Evolutionary conservation across 1,140 invertebrate species (phyloP).

Genomic region (Listronotus oregonensis): DNA sequence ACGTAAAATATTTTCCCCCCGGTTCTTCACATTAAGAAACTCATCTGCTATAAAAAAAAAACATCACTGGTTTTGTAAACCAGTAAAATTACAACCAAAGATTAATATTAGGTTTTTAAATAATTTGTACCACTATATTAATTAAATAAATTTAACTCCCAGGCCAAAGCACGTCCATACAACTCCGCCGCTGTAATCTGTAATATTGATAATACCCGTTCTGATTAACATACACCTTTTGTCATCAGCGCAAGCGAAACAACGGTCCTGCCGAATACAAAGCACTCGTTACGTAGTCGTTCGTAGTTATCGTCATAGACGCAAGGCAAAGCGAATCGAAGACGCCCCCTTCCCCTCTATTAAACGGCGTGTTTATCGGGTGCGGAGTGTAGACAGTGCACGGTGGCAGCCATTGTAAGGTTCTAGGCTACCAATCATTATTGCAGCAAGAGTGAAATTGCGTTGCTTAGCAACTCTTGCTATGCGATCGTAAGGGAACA

Average conservation of each 20-base stretch:
- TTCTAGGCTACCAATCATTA: conserved; percentile 48
- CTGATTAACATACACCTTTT: conserved; percentile 8
- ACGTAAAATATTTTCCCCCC: too few species aligned
- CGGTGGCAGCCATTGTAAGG: conserved; percentile 47
- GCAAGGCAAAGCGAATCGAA: not conserved
- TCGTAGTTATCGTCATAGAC: conserved; percentile 2
- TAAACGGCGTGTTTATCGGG: conserved; percentile 45
- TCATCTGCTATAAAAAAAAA: too few species aligned
- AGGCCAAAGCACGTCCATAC: too few species aligned
- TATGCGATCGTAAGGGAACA: conserved; percentile 16
- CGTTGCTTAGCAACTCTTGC: conserved; percentile 45
- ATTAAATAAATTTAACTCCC: too few species aligned
- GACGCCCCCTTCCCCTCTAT: conserved; percentile 7
- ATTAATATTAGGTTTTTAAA: too few species aligned
- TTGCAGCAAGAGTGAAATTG: conserved; percentile 46
- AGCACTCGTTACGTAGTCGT: conserved; percentile 12
- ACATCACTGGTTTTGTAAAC: too few species aligned
- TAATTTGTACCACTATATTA: too few species aligned
- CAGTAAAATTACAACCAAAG: too few species aligned
- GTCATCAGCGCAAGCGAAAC: conserved; percentile 14
- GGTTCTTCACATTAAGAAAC: too few species aligned
- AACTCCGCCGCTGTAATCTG: conserved; percentile 3
- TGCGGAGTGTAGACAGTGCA: conserved; percentile 34
- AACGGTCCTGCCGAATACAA: conserved; percentile 12
- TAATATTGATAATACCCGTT: not conserved